A percentile compares a stretch with the other conserved stretches of the same genome.
Conservation (phyloP, 2,113 vertebrate species). For the Plectropomus leopardus region DNA sequence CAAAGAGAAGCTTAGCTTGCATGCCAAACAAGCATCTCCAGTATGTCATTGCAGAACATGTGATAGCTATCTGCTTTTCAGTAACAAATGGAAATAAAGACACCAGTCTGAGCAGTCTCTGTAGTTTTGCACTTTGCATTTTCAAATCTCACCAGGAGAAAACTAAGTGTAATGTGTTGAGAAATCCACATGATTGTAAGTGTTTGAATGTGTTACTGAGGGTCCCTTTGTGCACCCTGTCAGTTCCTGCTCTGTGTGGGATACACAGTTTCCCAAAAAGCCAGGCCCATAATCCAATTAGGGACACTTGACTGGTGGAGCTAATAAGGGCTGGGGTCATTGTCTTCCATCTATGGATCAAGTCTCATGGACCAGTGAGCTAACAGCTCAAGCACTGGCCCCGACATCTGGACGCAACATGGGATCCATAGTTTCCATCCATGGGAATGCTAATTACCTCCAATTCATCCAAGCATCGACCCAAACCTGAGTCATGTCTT, state of each 20-base stretch:
- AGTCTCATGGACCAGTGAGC: constrained; percentile 69
- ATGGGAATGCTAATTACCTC: constrained; percentile 71
- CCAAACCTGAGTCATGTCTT: constrained; percentile 13
- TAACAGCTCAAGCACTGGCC: constrained; percentile 43
- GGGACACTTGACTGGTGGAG: constrained; percentile 80
- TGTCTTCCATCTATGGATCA: constrained; percentile 72
- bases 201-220: constrained; percentile 7
- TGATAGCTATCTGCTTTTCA: constrained; percentile 45
- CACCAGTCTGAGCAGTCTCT: not conserved
- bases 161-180: constrained; percentile 5
- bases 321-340: constrained; percentile 73
- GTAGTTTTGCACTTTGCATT: not conserved
- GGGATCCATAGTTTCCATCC: constrained; percentile 43
- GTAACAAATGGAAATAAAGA: constrained; percentile 30
- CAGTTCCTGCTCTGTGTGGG: constrained; percentile 7
- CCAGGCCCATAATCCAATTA: constrained; percentile 77
- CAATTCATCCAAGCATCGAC: constrained; percentile 25
- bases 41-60: constrained; percentile 23
- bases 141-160: not conserved
- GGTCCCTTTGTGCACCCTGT: constrained; percentile 10
- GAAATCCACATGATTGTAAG: constrained; percentile 22
- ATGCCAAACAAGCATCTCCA: constrained; percentile 42
- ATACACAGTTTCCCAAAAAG: constrained; percentile 48
- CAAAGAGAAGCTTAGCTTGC: constrained; percentile 34
- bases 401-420: constrained; percentile 71